Percentiles rank a stretch among this genome's conserved stretches.
phyloP scores from a whole-genome alignment of 2,797 vertebrate genomes.

The Hapalemur alaotrensis region DNA sequence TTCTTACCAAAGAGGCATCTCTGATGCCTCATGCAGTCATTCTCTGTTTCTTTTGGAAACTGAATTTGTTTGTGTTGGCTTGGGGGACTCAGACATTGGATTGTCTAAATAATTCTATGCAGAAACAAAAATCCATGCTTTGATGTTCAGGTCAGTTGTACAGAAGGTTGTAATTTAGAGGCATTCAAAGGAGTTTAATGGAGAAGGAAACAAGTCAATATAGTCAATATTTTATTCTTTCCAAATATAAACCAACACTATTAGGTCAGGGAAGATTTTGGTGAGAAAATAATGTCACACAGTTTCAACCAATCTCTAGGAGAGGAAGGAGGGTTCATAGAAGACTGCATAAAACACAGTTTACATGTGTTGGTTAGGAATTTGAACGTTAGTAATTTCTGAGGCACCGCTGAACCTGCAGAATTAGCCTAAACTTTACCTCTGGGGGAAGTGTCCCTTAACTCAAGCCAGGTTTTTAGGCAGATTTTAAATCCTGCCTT shows the following conservation, averaged over 20 bases:
- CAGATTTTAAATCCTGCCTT: background rate
- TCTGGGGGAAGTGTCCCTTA: background rate
- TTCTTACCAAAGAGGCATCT: background rate
- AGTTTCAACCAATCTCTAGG: background rate
- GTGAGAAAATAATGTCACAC: background rate
- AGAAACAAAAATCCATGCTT: background rate
- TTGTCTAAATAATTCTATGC: background rate
- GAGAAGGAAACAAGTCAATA: constrained; percentile 61
- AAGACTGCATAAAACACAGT: background rate
- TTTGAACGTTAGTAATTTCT: background rate
- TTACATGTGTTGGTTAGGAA: background rate
- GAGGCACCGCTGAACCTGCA: accelerated
- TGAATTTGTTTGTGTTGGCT: background rate
- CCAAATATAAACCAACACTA: background rate
- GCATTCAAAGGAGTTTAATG: background rate
- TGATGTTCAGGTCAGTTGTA: constrained; percentile 30
- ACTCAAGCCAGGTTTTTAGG: background rate
- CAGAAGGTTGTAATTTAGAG: background rate
- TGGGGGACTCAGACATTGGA: background rate
- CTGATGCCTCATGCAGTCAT: background rate
- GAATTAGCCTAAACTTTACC: background rate
- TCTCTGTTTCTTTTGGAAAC: background rate
- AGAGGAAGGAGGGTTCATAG: background rate
- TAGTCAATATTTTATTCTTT: constrained; percentile 62
- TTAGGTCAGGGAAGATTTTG: background rate